Base-by-base conservation (phyloP, 2,113 vertebrate species). In the Plestiodon gilberti region DNA sequence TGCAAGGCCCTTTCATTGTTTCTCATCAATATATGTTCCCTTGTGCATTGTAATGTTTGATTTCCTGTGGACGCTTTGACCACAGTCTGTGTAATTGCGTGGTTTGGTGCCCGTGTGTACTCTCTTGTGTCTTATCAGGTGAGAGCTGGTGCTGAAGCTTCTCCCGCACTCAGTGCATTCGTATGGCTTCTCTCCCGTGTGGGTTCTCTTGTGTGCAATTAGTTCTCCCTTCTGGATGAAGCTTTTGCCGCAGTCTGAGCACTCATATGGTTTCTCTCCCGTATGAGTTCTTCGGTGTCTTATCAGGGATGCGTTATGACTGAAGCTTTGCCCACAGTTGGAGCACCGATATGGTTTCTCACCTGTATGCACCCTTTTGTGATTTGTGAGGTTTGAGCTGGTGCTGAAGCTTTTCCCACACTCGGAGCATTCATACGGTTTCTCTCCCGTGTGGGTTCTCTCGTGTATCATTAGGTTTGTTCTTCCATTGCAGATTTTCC, bases 201-300 rank as follows among this genome's bases (percentile, higher is more conserved):
- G 67, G 64, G 89, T 89, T 71, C 74, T 89, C 52, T 59, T 78
- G 43, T 86, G 69, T 78, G 59, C 30, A n/a, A 61, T 83, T 30
- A 89, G 71, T 83, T 90, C 89, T 55, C 77, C 33, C 3, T 83
- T 64, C 70, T 84, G 89, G 84, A 94, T 95, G 85, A 94, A 95
- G 33, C 93, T 93, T 82, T 95, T 94, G 20, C 94, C 94, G 89
- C 92, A 95, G 64, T 94, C 89, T 73, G 94, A 88, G 61, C 94
- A 95, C 85, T 91, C 91, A 81, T 95, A 95, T 69, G 93, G 93
- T 35, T 94, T 95, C 65, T 95, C 94, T 0, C 93, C 94, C 6
- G 92, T 95, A 9, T 95, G 94, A 57, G 94, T 93, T 67, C 94
- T 89, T 81, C 94, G 92, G 84, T 95, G 94, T n/a, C 92, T 90